A percentile compares a stretch with the other conserved stretches of the same genome.
Conservation (phyloP, 2,113 vertebrate genomes). For the Poicephalus meyeri region DNA sequence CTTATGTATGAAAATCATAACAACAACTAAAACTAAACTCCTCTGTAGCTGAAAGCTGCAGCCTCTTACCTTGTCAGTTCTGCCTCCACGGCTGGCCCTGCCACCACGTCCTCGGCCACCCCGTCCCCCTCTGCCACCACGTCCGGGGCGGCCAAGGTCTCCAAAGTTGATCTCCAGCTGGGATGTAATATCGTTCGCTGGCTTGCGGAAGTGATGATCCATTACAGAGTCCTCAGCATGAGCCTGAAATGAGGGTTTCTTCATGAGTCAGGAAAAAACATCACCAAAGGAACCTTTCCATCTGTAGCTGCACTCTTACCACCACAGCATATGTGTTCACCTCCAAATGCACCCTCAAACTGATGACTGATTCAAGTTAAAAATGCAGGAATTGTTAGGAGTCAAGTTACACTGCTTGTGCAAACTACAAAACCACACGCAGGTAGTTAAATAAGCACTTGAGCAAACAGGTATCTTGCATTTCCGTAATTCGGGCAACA, state of each 20-base stretch:
- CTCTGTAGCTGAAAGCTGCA: fast-evolving
- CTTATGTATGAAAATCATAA: fast-evolving
- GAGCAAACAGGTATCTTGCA: background rate
- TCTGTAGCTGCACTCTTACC: fast-evolving
- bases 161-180: constrained; percentile 99
- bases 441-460: background rate
- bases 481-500: fast-evolving
- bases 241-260: constrained; percentile 43
- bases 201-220: constrained; percentile 98
- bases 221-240: constrained; percentile 85
- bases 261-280: fast-evolving
- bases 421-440: background rate
- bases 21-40: fast-evolving
- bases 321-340: fast-evolving
- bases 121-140: constrained; percentile 90
- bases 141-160: constrained; percentile 94
- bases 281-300: fast-evolving
- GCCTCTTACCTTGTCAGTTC: constrained; percentile 89
- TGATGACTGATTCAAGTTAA: background rate
- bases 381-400: background rate
- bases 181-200: constrained; percentile 98
- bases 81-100: constrained; percentile 88
- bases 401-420: background rate
- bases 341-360: background rate
- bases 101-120: constrained; percentile 90